Evolutionary conservation across 2,113 vertebrate genomes (phyloP).

Genomic region (Forbesichthys papilliferus): DNA sequence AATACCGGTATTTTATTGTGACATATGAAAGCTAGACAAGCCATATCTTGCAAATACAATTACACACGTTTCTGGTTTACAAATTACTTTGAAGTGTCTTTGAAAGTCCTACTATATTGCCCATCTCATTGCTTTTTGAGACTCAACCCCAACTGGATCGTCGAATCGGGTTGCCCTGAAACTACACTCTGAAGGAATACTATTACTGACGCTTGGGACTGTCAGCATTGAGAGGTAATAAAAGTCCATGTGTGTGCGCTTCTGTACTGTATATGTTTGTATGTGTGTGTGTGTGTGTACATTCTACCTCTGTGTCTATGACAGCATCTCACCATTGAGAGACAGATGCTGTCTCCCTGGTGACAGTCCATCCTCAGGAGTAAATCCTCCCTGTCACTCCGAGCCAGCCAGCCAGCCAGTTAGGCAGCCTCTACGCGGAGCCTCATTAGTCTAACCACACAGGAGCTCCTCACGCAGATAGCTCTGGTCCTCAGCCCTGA

Average conservation of each 20-base stretch:
- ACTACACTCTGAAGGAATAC: too few relatives aligned
- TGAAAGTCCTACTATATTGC: too few relatives aligned
- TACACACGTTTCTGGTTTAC: too few relatives aligned
- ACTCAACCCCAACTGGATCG: too few relatives aligned
- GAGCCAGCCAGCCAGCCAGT: slow-evolving; percentile 29
- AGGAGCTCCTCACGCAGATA: slow-evolving; percentile 41
- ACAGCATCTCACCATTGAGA: slow-evolving; percentile 32
- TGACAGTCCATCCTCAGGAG: slow-evolving; percentile 47
- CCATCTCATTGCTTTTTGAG: too few relatives aligned
- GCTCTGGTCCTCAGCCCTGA: slow-evolving; percentile 28
- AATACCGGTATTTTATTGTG: too few relatives aligned
- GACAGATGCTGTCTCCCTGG: slow-evolving; percentile 42
- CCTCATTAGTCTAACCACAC: slow-evolving; percentile 69
- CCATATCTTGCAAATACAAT: too few relatives aligned
- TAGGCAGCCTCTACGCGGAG: slow-evolving; percentile 21
- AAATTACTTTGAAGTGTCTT: too few relatives aligned
- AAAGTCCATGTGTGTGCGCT: neutral
- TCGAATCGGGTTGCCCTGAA: too few relatives aligned
- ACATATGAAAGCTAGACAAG: too few relatives aligned
- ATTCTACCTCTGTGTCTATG: slow-evolving; percentile 26
- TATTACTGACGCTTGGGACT: too few relatives aligned
- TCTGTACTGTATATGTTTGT: neutral
- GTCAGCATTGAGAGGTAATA: too few relatives aligned
- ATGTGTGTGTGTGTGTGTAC: neutral
- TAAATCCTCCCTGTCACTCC: slow-evolving; percentile 62